Percentiles rank a stretch among this genome's conserved stretches.
These are phyloP conservation scores for Ruditapes philippinarum DNA, from an alignment of 1,140 invertebrate genomes.

Conservation along the genomic window DNA sequence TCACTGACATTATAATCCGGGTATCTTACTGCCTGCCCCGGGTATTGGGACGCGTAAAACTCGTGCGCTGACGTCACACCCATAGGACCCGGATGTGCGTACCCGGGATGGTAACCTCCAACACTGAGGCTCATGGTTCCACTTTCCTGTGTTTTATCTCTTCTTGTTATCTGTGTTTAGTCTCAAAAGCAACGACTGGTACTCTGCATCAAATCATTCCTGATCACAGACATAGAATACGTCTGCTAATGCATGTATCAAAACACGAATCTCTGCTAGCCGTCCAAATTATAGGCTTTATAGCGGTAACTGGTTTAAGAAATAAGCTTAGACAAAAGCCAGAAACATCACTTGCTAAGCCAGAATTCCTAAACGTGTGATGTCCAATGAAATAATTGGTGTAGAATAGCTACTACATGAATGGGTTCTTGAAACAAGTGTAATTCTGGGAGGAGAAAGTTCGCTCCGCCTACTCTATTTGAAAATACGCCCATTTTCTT, in stretches of 20 bases:
- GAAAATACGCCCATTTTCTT: conserved; percentile 17
- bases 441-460: neutral
- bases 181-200: conserved; percentile 60
- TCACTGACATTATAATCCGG: conserved; percentile 74
- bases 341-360: conserved; percentile 41
- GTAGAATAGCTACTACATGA: neutral
- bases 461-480: conserved; percentile 28
- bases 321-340: conserved; percentile 47
- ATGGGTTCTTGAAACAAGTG: conserved; percentile 4
- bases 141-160: conserved; percentile 56
- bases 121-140: conserved; percentile 76
- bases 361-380: conserved; percentile 54
- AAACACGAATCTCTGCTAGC: conserved; percentile 63
- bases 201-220: conserved; percentile 65
- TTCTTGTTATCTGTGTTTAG: conserved; percentile 67
- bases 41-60: conserved; percentile 71
- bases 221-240: conserved; percentile 44
- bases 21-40: conserved; percentile 69
- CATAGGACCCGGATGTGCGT: conserved; percentile 76
- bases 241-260: conserved; percentile 64
- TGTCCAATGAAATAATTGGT: conserved; percentile 65
- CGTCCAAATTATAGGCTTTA: conserved; percentile 67
- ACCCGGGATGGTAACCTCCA: conserved; percentile 74
- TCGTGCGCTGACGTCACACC: conserved; percentile 68
- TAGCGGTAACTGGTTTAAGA: conserved; percentile 10